Evolutionary conservation across 2,888 invertebrate genomes (phyloP).

Genomic region (Scaptomyza reducta): DNA sequence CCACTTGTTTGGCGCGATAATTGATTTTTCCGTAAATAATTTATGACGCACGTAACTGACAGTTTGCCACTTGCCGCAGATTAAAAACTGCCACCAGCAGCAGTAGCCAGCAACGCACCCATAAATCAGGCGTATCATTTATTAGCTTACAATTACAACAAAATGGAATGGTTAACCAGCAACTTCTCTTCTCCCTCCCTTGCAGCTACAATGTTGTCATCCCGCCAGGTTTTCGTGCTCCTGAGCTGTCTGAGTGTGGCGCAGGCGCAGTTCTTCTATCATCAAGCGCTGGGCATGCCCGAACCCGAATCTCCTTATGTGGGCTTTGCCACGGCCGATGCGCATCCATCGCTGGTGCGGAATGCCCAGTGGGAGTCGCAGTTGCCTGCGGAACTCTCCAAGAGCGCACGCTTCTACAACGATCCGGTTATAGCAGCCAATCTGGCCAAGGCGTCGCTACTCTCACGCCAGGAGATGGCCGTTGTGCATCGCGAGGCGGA

Average conservation of each 20-base stretch:
- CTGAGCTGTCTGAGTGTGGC: slow-evolving; percentile 39
- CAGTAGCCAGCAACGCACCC: slow-evolving; percentile 29
- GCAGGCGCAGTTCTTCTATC: slow-evolving; percentile 76
- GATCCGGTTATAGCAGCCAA: slow-evolving; percentile 90
- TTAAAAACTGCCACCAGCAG: slow-evolving; percentile 65
- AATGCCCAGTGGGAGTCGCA: slow-evolving; percentile 90
- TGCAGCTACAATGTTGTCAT: slow-evolving; percentile 55
- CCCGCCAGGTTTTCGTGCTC: slow-evolving; percentile 50
- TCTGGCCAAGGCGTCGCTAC: slow-evolving; percentile 92
- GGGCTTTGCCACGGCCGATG: slow-evolving; percentile 80
- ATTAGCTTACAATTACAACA: slow-evolving; percentile 55
- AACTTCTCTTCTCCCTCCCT: slow-evolving; percentile 20
- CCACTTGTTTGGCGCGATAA: slow-evolving; percentile 64
- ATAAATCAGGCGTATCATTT: slow-evolving; percentile 72
- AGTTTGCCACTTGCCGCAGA: slow-evolving; percentile 58
- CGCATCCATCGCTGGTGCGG: slow-evolving; percentile 89
- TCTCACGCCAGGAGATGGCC: slow-evolving; percentile 90
- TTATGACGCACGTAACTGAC: slow-evolving; percentile 78
- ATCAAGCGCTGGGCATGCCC: slow-evolving; percentile 58
- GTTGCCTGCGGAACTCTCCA: slow-evolving; percentile 88
- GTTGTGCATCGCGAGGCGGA: slow-evolving; percentile 92
- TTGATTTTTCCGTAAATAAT: slow-evolving; percentile 79
- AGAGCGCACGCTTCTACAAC: slow-evolving; percentile 88
- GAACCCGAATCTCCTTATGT: slow-evolving; percentile 60
- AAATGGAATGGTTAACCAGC: slow-evolving; percentile 37